Conservation (phyloP, 2,113 vertebrate genomes). For the Carlito syrichta region DNA sequence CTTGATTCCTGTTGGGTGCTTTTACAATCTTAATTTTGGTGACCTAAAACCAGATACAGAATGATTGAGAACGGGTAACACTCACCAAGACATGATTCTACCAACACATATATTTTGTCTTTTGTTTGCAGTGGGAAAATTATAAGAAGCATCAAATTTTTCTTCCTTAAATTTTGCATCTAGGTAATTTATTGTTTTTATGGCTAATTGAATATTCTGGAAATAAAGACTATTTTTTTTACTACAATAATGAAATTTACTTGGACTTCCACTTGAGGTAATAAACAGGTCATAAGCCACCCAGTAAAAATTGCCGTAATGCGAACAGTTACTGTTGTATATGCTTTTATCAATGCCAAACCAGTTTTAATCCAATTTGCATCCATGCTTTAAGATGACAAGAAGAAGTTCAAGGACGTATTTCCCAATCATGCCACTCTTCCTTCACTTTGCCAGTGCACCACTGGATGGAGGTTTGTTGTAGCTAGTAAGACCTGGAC, state of each 20-base stretch:
- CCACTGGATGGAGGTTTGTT: background rate
- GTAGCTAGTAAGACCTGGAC: background rate
- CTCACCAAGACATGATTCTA: background rate
- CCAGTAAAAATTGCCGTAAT: background rate
- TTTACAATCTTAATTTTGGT: background rate
- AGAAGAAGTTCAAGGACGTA: background rate
- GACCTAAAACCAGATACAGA: background rate
- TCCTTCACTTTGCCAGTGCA: background rate
- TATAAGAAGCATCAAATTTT: background rate
- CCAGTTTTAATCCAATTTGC: background rate
- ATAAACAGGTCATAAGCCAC: background rate
- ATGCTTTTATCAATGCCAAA: background rate
- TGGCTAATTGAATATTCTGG: background rate
- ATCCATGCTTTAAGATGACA: background rate
- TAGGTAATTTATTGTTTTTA: background rate
- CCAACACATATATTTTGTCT: background rate
- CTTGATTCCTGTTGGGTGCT: background rate
- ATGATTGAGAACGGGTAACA: background rate
- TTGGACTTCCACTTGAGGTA: constrained; percentile 13
- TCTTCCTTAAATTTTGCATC: background rate
- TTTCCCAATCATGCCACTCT: background rate
- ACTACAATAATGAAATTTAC: background rate
- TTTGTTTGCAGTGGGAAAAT: background rate
- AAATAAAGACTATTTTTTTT: background rate
- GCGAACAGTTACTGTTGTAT: background rate